Evolutionary conservation across 2,888 invertebrate genomes (phyloP).

Genomic region (Leptopterna dolabrata): DNA sequence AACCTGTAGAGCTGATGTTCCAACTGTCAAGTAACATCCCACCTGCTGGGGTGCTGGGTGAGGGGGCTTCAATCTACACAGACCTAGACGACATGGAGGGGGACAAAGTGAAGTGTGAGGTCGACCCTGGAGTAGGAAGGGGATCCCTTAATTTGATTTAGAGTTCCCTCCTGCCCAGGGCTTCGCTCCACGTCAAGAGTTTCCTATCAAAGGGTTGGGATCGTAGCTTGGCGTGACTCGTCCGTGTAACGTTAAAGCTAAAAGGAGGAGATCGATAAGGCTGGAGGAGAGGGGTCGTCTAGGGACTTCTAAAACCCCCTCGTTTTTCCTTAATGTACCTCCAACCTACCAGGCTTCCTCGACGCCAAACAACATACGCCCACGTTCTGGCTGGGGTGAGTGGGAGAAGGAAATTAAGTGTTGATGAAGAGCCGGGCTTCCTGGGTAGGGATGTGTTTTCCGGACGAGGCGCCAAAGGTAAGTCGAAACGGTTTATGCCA

Average conservation of each 20-base stretch:
- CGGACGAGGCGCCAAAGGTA: background rate
- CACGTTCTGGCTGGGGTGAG: background rate
- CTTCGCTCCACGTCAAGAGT: constrained; percentile 16
- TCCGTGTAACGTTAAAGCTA: constrained; percentile 18
- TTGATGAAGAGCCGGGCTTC: background rate
- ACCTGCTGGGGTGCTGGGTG: background rate
- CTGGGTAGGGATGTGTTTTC: background rate
- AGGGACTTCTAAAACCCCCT: constrained; percentile 3
- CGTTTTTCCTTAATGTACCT: background rate
- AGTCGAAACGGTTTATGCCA: background rate
- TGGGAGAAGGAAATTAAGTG: background rate
- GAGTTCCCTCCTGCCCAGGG: background rate
- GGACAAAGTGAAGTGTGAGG: background rate
- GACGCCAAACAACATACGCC: background rate
- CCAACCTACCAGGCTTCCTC: background rate
- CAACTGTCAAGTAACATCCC: constrained; percentile 7
- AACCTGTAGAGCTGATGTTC: constrained; percentile 23
- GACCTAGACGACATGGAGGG: background rate
- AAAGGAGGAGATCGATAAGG: background rate
- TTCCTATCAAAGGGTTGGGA: constrained; percentile 29
- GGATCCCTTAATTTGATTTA: constrained; percentile 14
- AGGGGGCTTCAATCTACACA: background rate
- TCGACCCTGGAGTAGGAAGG: background rate
- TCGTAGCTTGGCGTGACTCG: constrained; percentile 24
- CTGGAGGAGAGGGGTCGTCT: constrained; percentile 1